A percentile compares a stretch with the other conserved stretches of the same genome.
Conservation (phyloP, 2,888 invertebrate genomes). For the Lithophane socia region DNA sequence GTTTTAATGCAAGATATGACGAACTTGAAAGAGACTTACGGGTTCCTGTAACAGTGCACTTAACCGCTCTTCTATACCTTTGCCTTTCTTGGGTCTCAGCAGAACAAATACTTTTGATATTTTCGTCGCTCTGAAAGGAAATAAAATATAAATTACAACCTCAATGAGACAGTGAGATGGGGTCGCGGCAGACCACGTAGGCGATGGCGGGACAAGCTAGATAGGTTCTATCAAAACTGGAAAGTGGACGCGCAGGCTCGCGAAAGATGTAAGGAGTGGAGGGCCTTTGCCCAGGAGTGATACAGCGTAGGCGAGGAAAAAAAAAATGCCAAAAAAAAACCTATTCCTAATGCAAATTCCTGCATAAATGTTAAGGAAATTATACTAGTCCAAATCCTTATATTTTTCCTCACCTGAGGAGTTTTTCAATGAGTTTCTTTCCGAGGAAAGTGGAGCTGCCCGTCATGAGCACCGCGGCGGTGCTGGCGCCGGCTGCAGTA, state of each 20-base stretch:
- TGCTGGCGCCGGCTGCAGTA: too few relatives aligned
- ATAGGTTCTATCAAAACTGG: neutral
- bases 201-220: neutral
- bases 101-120: constrained; percentile 24
- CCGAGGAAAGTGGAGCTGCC: constrained; percentile 9
- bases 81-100: constrained; percentile 29
- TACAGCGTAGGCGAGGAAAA: too few relatives aligned
- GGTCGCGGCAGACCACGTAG: neutral
- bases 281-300: too few relatives aligned
- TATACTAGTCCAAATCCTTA: neutral
- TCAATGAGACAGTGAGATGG: too few relatives aligned
- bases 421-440: constrained; percentile 20
- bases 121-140: constrained; percentile 26
- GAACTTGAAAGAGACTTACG: constrained; percentile 13
- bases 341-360: too few relatives aligned
- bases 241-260: too few relatives aligned
- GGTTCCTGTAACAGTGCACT: constrained; percentile 19
- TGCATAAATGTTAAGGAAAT: neutral
- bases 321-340: too few relatives aligned
- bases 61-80: neutral
- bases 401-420: constrained; percentile 15
- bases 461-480: constrained; percentile 2
- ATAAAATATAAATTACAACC: neutral
- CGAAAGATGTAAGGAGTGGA: too few relatives aligned
- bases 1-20: neutral